Evolutionary conservation across 2,113 vertebrate species (phyloP).

Genomic region (Entomyzon cyanotis): DNA sequence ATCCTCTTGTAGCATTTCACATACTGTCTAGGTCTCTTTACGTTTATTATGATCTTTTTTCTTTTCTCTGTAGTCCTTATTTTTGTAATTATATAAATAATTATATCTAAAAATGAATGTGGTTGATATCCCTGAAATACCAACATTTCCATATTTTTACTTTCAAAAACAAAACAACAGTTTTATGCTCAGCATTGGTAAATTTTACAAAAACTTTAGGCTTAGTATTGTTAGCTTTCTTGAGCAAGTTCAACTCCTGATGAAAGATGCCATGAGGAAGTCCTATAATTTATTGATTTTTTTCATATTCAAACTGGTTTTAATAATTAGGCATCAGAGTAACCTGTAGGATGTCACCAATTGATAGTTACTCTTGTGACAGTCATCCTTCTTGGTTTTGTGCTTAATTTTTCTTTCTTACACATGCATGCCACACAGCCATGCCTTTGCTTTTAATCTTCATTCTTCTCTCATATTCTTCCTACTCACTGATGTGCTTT

Average conservation of each 20-base stretch:
- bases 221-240: background rate
- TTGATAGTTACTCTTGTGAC: background rate
- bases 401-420: background rate
- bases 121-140: background rate
- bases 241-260: background rate
- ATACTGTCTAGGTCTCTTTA: background rate
- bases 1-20: background rate
- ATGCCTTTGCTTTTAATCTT: background rate
- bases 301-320: background rate
- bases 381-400: background rate
- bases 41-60: background rate
- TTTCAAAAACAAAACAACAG: background rate
- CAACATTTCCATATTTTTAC: background rate
- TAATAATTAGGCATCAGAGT: background rate
- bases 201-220: background rate
- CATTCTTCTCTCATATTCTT: background rate
- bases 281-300: background rate
- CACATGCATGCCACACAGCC: background rate
- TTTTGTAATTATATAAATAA: background rate
- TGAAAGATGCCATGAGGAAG: background rate
- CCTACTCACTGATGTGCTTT: background rate
- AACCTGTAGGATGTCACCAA: background rate
- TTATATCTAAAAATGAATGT: background rate
- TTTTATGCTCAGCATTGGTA: background rate
- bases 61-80: background rate